phyloP scores from a whole-genome alignment of 2,888 invertebrate genomes.

The Hypercompe scribonia region DNA sequence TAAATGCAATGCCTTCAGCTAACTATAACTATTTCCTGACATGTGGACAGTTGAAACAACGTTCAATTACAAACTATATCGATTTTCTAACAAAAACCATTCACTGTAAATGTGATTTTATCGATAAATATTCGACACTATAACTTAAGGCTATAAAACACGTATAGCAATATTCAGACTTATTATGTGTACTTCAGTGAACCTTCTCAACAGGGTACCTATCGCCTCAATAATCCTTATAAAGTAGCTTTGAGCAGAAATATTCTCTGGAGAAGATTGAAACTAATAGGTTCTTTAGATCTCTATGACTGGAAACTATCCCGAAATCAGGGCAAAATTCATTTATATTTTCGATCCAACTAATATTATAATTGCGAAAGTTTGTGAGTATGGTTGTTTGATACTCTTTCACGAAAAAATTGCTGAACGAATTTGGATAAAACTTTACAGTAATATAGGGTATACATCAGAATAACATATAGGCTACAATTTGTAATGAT shows the following conservation, averaged over 20 bases:
- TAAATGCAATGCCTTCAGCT: slow-evolving; percentile 62
- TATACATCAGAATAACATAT: too few species aligned
- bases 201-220: background rate
- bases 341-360: background rate
- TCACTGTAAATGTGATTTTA: background rate
- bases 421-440: too few species aligned
- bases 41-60: slow-evolving; percentile 54
- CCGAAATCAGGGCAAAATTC: background rate
- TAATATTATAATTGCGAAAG: too few species aligned
- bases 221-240: background rate
- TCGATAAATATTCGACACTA: background rate
- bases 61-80: slow-evolving; percentile 47
- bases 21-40: slow-evolving; percentile 53
- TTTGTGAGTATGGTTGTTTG: too few species aligned
- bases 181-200: background rate
- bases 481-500: too few species aligned
- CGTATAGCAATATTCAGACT: background rate
- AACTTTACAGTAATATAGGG: too few species aligned
- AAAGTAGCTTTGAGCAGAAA: background rate
- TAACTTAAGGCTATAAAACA: background rate
- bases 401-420: too few species aligned
- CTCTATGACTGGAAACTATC: background rate
- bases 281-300: background rate
- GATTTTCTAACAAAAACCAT: slow-evolving; percentile 46
- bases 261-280: background rate